A percentile compares a stretch with the other conserved stretches of the same genome.
phyloP scores from a whole-genome alignment of 2,797 vertebrate genomes.

The Premnoplex brunnescens region DNA sequence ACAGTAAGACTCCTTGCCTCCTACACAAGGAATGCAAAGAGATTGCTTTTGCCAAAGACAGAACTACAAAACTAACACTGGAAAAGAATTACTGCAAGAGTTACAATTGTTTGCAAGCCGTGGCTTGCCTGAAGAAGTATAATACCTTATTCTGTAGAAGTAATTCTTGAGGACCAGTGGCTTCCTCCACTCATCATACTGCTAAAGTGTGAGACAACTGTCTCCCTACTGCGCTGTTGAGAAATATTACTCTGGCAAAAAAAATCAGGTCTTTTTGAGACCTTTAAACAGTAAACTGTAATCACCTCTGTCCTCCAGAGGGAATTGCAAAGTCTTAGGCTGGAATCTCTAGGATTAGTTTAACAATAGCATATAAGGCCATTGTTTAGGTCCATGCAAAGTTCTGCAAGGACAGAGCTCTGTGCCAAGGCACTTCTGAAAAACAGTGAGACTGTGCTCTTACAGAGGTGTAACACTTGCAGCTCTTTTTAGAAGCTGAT shows the following conservation, averaged over 20 bases:
- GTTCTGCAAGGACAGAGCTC: background rate
- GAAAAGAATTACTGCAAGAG: accelerated
- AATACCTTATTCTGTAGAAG: background rate
- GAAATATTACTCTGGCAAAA: background rate
- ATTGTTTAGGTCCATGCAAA: accelerated
- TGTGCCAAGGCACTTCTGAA: background rate
- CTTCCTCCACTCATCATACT: background rate
- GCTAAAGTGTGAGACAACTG: background rate
- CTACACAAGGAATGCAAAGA: background rate
- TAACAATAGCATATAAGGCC: background rate
- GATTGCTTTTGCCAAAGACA: background rate
- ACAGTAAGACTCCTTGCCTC: background rate
- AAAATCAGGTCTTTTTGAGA: background rate
- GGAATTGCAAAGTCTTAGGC: background rate
- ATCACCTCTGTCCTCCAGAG: background rate
- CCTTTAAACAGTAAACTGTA: background rate
- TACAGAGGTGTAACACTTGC: background rate
- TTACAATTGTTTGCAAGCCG: background rate
- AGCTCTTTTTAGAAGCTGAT: background rate
- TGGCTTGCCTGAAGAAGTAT: background rate
- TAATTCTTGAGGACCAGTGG: background rate
- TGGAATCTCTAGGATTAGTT: background rate
- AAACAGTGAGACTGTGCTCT: background rate
- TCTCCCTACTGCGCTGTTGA: background rate
- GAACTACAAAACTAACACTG: background rate